Evolutionary conservation across 2,797 vertebrate species (phyloP).

Genomic region (Brotogeris chrysoptera): DNA sequence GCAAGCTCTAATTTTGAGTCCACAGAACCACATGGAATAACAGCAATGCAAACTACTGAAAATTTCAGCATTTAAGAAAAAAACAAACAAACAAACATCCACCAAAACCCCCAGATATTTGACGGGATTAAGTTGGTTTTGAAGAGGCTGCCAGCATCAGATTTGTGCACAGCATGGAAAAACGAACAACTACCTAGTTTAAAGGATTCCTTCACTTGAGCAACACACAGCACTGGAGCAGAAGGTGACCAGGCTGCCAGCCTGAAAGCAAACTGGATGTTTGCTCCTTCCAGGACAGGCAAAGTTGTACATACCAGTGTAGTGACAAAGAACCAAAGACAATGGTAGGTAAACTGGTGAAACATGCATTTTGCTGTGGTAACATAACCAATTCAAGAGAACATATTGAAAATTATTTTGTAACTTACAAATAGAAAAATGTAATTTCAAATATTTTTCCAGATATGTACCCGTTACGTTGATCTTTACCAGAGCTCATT

Average conservation of each 20-base stretch:
- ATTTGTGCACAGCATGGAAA: background rate
- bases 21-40: background rate
- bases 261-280: background rate
- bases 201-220: background rate
- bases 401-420: background rate
- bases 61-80: background rate
- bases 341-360: too few species aligned
- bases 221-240: rapidly evolving
- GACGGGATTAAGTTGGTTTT: too few species aligned
- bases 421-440: background rate
- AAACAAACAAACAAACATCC: background rate
- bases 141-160: background rate
- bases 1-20: rapidly evolving
- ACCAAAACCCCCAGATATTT: rapidly evolving
- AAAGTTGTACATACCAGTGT: background rate
- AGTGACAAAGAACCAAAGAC: background rate
- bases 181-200: rapidly evolving
- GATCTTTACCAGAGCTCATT: background rate
- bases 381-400: background rate
- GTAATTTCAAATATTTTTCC: background rate
- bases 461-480: rapidly evolving
- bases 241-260: background rate
- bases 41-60: background rate
- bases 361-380: background rate
- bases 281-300: rapidly evolving